Evolutionary conservation across 2,113 vertebrate species (phyloP).

Genomic region (Gallinago media): DNA sequence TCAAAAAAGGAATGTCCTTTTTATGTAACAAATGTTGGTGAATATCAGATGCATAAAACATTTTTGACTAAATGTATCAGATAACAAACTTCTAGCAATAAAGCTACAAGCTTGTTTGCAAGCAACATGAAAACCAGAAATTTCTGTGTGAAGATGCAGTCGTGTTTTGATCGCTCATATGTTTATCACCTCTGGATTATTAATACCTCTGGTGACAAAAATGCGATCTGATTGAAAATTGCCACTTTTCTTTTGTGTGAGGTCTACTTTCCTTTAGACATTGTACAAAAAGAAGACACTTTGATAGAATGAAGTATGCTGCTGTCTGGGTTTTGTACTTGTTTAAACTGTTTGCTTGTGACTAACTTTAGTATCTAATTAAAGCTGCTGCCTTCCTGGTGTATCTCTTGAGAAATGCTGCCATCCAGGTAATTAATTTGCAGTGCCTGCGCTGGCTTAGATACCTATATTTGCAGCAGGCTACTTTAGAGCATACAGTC

Average conservation of each 20-base stretch:
- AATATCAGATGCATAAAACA: neutral
- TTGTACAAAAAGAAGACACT: neutral
- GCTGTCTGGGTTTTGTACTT: neutral
- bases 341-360: neutral
- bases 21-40: neutral
- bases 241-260: neutral
- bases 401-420: neutral
- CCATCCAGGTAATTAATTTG: constrained; percentile 7
- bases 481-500: neutral
- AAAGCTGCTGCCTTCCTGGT: neutral
- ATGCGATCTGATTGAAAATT: neutral
- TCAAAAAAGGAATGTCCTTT: neutral
- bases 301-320: neutral
- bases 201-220: neutral
- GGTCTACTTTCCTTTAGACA: neutral
- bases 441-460: neutral
- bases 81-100: neutral
- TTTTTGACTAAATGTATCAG: neutral
- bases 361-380: neutral
- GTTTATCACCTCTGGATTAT: neutral
- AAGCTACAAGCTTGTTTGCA: neutral
- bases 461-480: neutral
- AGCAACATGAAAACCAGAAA: neutral
- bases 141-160: neutral
- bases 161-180: neutral